These are phyloP conservation scores for Notamacropus eugenii DNA, from an alignment of 2,797 vertebrate species.

Conservation along the genomic window DNA sequence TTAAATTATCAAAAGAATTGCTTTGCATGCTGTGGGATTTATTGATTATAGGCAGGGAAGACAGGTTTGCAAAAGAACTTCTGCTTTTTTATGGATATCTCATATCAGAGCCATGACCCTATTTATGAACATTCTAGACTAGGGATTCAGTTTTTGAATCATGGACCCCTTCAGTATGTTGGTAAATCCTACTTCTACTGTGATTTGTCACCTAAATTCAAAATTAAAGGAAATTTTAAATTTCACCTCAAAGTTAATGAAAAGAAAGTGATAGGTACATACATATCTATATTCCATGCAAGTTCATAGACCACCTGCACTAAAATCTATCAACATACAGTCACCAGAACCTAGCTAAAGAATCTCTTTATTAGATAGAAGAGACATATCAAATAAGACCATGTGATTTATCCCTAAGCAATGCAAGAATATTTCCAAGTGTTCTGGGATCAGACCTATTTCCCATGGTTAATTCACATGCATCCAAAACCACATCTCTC, in stretches of 20 bases:
- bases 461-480: slow-evolving; percentile 21
- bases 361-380: neutral
- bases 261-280: neutral
- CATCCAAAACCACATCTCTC: slow-evolving; percentile 6
- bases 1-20: neutral
- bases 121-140: slow-evolving; percentile 51
- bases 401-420: slow-evolving; percentile 37
- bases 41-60: slow-evolving; percentile 15
- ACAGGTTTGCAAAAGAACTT: neutral
- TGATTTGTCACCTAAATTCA: neutral
- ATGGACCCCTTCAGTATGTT: too few relatives aligned
- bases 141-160: neutral
- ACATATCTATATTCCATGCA: neutral
- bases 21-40: neutral
- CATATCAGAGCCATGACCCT: slow-evolving; percentile 50
- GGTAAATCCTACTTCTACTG: too few relatives aligned
- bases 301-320: neutral
- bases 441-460: slow-evolving; percentile 28
- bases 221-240: neutral
- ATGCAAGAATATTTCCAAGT: neutral
- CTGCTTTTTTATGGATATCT: slow-evolving; percentile 39
- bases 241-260: neutral
- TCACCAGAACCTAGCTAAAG: neutral
- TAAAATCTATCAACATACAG: neutral
- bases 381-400: neutral